Base-by-base conservation (phyloP, 2,888 invertebrate species). In the Nysson spinosus region DNA sequence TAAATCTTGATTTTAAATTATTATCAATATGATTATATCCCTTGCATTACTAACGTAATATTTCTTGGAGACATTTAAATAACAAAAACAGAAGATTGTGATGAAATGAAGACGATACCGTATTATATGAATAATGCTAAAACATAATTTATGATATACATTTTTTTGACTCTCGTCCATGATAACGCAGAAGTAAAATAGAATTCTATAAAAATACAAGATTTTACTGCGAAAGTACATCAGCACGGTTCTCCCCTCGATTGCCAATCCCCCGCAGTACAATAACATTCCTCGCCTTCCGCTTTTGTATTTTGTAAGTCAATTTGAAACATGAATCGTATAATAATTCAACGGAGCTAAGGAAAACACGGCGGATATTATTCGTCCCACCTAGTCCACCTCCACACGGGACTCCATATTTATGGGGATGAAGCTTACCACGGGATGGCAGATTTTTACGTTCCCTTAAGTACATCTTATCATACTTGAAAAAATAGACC, bases 281-380 rank as follows among this genome's bases (percentile, higher is more conserved):
- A 86, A 86, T 85, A 86, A 86, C 83, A 85, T 85, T 82, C 81
- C 82, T 84, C 82, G 78, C 77, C 81, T 81, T 84, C 82, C 83
- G 84, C 82, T 85, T 85, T 85, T 84, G 82, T 85, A 80, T 83
- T 86, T 86, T 86, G 86, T 86, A 80, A 86, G 86, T 86, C 86
- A 86, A 86, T 86, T 81, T 82, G 82, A 86, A 86, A 86, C 86
- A 86, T 86, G 86, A 86, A 86, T 85, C 84, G 84, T 85, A 85
- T 83, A 85, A 86, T 86, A 86, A 86, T 86, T 86, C 85, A 85
- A 78, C 79, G 73, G 71, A 79, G 79, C 79, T 81, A 83, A 85
- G 81, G 82, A 85, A 85, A 86, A 85, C 82, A 86, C 80, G 77
- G 68, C 68, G 67, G 75, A 84, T 84, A 84, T 83, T 83, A 84